Evolutionary conservation across 2,888 invertebrate species (phyloP), one percentile per base, ranked within the genome.

Genomic region (Trissoscelio sp.): DNA sequence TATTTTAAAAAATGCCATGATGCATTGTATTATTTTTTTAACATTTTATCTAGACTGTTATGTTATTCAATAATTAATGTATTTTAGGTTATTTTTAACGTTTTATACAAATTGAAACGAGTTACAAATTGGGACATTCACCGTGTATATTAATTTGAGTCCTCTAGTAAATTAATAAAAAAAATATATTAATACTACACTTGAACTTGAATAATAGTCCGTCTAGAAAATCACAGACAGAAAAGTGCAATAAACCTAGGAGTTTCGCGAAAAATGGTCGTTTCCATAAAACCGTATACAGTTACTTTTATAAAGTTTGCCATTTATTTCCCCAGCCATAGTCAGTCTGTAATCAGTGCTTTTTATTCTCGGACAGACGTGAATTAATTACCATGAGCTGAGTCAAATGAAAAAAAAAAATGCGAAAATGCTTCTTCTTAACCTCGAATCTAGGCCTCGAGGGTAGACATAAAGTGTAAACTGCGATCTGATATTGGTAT

Each of bases 401-500:
- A 12, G 22, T 1, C 2, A 22, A 37, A 51, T 24, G 22, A 55
- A 44, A 55, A 67, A 24, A 14, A 28, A 67, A 55, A 53, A 28
- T 28, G 31, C 14, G n/a, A n/a, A n/a, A n/a, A n/a, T n/a, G n/a
- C n/a, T 7, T 37, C 12, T n/a, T 37, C 7, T 44, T 9, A 20
- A 20, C 34, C 57, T 12, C 18, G 44, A 69, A 69, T 69, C 60
- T 42, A 72, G 51, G 39, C 57, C 44, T 64, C 28, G 31, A 34
- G 64, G 73, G 37, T 51, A 12, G 55, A 22, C 31, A 20, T 75
- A 67, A 60, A 66, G 51, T 58, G 57, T 66, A 75, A 67, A 51
- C 22, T 9, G 48, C 42, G 67, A 75, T 55, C 66, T 66, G 74
- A 57, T 74, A 67, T 67, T 75, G 66, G 48, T 66, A 66, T 74